phyloP scores from a whole-genome alignment of 2,888 invertebrate genomes.

The Laspeyria flexula region DNA sequence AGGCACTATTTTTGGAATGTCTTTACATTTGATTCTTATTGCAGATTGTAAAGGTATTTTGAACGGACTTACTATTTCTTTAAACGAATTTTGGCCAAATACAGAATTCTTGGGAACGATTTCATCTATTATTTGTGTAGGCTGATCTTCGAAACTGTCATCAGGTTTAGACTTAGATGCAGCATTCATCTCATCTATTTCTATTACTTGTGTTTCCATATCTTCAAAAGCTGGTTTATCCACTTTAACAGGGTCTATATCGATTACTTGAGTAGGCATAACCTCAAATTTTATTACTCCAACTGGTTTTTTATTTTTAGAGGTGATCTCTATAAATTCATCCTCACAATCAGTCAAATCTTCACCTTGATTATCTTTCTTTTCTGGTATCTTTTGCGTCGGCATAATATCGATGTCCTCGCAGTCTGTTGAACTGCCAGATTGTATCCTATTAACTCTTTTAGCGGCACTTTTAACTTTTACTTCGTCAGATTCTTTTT shows the following conservation, averaged over 20 bases:
- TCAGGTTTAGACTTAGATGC: slow-evolving; percentile 12
- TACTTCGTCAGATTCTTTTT: neutral
- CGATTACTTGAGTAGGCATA: slow-evolving; percentile 53
- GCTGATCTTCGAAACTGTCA: slow-evolving; percentile 53
- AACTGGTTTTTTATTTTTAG: slow-evolving; percentile 25
- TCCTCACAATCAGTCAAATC: slow-evolving; percentile 65
- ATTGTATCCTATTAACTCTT: slow-evolving; percentile 40
- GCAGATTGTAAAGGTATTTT: slow-evolving; percentile 67
- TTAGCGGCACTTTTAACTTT: slow-evolving; percentile 15
- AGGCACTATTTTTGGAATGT: slow-evolving; percentile 34
- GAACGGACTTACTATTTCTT: slow-evolving; percentile 61
- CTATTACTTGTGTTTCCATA: slow-evolving; percentile 61
- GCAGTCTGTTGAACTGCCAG: slow-evolving; percentile 53
- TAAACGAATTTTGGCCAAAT: slow-evolving; percentile 20
- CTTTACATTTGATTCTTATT: slow-evolving; percentile 60
- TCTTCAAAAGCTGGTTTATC: slow-evolving; percentile 48
- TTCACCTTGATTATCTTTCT: slow-evolving; percentile 44
- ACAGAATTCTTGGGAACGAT: slow-evolving; percentile 26
- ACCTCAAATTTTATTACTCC: slow-evolving; percentile 34
- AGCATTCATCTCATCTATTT: slow-evolving; percentile 22
- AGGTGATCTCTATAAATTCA: slow-evolving; percentile 31
- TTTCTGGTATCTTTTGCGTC: slow-evolving; percentile 40
- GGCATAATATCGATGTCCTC: slow-evolving; percentile 47
- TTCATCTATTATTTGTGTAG: slow-evolving; percentile 61
- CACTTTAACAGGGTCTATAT: slow-evolving; percentile 24